phyloP scores from a whole-genome alignment of 1,140 invertebrate species.

The Macrobrachium rosenbergii region DNA sequence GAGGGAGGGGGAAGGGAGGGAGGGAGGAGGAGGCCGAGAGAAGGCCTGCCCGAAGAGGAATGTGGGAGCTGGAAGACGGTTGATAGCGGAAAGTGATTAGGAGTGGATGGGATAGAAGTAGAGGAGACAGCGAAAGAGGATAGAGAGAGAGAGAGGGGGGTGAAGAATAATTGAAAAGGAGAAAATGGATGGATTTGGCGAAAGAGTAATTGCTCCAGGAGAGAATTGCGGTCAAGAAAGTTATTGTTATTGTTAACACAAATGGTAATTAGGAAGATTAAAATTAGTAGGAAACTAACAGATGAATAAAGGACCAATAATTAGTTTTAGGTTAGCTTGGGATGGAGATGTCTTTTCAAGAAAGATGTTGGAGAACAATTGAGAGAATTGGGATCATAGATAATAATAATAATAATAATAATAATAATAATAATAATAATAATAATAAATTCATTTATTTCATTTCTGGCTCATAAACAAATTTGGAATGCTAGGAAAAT shows the following conservation, averaged over 20 bases:
- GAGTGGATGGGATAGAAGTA: not conserved
- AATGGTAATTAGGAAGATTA: too few species aligned
- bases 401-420: not conserved
- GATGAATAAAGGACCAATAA: too few species aligned
- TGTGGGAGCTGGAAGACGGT: not conserved
- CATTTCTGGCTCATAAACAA: too few species aligned
- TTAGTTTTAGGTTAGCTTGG: too few species aligned
- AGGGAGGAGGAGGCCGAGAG: not conserved
- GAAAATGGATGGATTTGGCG: not conserved
- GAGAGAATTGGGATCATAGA: not conserved
- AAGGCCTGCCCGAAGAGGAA: not conserved
- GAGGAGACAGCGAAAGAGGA: not conserved
- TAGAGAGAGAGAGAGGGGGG: not conserved
- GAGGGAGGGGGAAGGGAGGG: not conserved
- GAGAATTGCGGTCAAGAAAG: too few species aligned
- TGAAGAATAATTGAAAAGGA: not conserved
- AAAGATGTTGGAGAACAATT: not conserved
- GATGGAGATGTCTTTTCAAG: too few species aligned
- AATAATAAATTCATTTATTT: not conserved
- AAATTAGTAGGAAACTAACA: too few species aligned
- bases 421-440: not conserved
- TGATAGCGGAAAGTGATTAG: too few species aligned
- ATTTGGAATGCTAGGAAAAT: too few species aligned
- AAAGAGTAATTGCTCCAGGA: too few species aligned
- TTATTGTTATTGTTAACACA: too few species aligned